Percentiles rank a stretch among this genome's conserved stretches.
These are phyloP conservation scores for Lasioglossum malachurum DNA, from an alignment of 2,888 invertebrate species.

Conservation along the genomic window DNA sequence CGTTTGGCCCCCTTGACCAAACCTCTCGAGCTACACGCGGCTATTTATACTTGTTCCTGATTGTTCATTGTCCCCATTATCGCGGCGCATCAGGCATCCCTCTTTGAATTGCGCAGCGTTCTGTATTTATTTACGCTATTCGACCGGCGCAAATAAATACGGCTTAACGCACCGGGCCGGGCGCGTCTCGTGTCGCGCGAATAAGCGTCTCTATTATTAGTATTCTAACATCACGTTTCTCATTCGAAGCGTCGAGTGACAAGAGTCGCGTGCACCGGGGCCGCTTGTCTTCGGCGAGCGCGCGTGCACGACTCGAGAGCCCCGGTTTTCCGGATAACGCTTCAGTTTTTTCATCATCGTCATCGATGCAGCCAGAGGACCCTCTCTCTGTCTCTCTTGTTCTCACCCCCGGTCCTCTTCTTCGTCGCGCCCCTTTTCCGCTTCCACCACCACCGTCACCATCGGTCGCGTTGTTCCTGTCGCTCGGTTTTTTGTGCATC, in stretches of 20 bases:
- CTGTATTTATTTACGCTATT: conserved; percentile 44
- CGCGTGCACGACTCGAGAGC: neutral
- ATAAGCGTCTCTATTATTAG: conserved; percentile 53
- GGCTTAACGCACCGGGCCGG: conserved; percentile 27
- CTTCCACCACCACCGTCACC: neutral
- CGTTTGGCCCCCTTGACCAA: neutral
- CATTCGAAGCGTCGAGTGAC: conserved; percentile 46
- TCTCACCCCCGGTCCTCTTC: conserved; percentile 14
- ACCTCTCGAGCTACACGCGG: too few species aligned
- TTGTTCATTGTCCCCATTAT: neutral
- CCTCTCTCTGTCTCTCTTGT: conserved; percentile 43
- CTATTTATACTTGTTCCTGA: neutral
- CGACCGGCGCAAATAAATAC: conserved; percentile 41
- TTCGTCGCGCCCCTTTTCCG: conserved; percentile 53
- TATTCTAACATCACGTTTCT: conserved; percentile 50
- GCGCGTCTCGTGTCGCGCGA: conserved; percentile 34
- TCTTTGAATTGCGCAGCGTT: neutral
- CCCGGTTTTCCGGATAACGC: conserved; percentile 52
- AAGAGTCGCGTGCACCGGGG: conserved; percentile 32
- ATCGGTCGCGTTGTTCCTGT: conserved; percentile 38
- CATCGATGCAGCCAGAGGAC: conserved; percentile 35
- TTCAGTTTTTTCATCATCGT: conserved; percentile 44
- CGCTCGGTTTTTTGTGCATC: conserved; percentile 55
- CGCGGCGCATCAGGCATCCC: neutral
- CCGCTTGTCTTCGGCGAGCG: conserved; percentile 1